Conservation (phyloP, 1,140 invertebrate genomes). For the Zaprionus vittiger region DNA sequence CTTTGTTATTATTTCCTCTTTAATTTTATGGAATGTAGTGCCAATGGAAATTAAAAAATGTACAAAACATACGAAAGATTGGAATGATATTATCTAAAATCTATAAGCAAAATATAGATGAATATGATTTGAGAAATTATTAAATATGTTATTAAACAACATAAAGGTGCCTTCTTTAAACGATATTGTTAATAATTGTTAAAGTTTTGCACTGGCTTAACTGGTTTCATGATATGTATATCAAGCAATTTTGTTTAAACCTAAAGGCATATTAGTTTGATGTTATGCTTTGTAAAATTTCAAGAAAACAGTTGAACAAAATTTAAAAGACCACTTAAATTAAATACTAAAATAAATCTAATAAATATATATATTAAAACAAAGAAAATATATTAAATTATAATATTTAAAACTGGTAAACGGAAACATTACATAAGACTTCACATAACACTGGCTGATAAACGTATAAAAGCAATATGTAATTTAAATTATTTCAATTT, state of each 20-base stretch:
- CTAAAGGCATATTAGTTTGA: neutral
- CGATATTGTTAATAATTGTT: slow-evolving; percentile 24
- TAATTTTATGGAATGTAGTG: slow-evolving; percentile 12
- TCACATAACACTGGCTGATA: neutral
- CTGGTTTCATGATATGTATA: slow-evolving; percentile 30
- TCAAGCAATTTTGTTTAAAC: neutral
- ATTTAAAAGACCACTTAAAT: neutral
- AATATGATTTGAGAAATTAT: slow-evolving; percentile 3
- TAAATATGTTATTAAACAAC: slow-evolving; percentile 22
- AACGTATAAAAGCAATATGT: slow-evolving; percentile 9
- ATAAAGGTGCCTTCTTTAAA: slow-evolving; percentile 39
- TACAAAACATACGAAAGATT: slow-evolving; percentile 19
- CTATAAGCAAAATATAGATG: neutral
- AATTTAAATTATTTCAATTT: neutral
- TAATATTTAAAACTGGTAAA: neutral
- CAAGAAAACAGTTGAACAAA: neutral
- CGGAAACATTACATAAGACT: neutral
- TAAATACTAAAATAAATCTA: neutral
- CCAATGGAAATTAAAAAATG: slow-evolving; percentile 31
- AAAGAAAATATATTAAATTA: neutral
- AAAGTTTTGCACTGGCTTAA: slow-evolving; percentile 25
- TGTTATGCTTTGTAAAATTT: neutral
- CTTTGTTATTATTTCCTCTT: neutral
- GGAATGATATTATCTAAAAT: slow-evolving; percentile 10
- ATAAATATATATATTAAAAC: too few species aligned